Percentiles rank a stretch among this genome's conserved stretches.
These are phyloP conservation scores for Listronotus oregonensis DNA, from an alignment of 1,140 invertebrate genomes.

Conservation along the genomic window DNA sequence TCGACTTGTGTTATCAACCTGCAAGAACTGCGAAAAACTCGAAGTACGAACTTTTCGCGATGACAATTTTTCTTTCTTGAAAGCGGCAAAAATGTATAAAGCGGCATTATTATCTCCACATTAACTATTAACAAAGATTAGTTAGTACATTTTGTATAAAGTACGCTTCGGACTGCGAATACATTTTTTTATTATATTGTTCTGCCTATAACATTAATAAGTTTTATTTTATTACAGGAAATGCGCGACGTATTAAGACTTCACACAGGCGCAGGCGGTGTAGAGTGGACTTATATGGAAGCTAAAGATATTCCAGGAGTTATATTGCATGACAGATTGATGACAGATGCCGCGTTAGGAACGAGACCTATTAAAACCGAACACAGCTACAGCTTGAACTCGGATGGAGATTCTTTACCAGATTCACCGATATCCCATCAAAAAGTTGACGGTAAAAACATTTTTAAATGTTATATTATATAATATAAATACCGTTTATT, in stretches of 20 bases:
- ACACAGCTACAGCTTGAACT: slow-evolving; percentile 79
- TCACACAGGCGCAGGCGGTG: slow-evolving; percentile 41
- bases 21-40: too few species aligned
- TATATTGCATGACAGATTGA: slow-evolving; percentile 83
- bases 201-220: not conserved
- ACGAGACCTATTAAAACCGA: slow-evolving; percentile 81
- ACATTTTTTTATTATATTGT: too few species aligned
- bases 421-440: slow-evolving; percentile 65
- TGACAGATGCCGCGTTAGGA: slow-evolving; percentile 85
- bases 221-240: slow-evolving; percentile 58
- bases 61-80: too few species aligned
- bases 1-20: too few species aligned
- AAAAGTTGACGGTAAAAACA: slow-evolving; percentile 66
- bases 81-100: too few species aligned
- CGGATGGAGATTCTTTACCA: slow-evolving; percentile 69
- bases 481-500: not conserved
- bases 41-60: too few species aligned
- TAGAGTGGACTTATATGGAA: slow-evolving; percentile 59
- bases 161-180: too few species aligned
- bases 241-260: slow-evolving; percentile 63
- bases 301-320: slow-evolving; percentile 66
- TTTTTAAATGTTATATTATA: slow-evolving; percentile 22
- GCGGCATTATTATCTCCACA: too few species aligned
- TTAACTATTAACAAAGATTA: too few species aligned
- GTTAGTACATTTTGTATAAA: too few species aligned